These are phyloP conservation scores for Urocolius indicus DNA, from an alignment of 2,113 vertebrate genomes.

Conservation along the genomic window DNA sequence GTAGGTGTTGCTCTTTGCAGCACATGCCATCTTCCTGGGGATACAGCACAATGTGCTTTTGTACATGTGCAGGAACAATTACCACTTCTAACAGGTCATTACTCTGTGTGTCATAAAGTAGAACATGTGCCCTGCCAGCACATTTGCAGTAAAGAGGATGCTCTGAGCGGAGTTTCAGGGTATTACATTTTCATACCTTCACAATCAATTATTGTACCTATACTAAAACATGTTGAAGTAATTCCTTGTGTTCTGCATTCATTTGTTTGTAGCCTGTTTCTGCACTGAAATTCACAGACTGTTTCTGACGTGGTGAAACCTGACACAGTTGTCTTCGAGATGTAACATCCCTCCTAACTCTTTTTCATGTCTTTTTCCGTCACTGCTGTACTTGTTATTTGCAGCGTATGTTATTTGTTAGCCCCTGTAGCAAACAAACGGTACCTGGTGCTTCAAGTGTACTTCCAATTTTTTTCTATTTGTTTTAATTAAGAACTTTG, in stretches of 20 bases:
- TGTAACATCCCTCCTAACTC: background rate
- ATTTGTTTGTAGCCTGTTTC: background rate
- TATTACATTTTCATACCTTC: conserved; percentile 3
- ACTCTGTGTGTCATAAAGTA: background rate
- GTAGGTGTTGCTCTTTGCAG: conserved; percentile 31
- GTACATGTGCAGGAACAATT: conserved; percentile 8
- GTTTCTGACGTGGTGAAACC: background rate
- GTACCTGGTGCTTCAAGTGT: background rate
- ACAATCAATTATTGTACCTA: background rate
- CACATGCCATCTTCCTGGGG: background rate
- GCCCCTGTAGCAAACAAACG: background rate
- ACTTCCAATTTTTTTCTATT: background rate
- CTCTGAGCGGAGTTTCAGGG: background rate
- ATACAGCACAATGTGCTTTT: conserved; percentile 35
- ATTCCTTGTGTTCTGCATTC: background rate
- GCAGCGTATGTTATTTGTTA: background rate
- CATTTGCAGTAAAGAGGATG: background rate
- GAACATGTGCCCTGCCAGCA: conserved; percentile 21
- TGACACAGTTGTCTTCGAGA: background rate
- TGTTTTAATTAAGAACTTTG: background rate
- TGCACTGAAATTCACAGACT: background rate
- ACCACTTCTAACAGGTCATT: background rate
- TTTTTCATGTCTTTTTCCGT: background rate
- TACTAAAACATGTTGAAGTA: background rate
- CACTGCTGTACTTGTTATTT: background rate